Percentiles rank a stretch among this genome's conserved stretches.
These are phyloP conservation scores for Drosophila parvula DNA, from an alignment of 1,140 invertebrate genomes.

Conservation along the genomic window DNA sequence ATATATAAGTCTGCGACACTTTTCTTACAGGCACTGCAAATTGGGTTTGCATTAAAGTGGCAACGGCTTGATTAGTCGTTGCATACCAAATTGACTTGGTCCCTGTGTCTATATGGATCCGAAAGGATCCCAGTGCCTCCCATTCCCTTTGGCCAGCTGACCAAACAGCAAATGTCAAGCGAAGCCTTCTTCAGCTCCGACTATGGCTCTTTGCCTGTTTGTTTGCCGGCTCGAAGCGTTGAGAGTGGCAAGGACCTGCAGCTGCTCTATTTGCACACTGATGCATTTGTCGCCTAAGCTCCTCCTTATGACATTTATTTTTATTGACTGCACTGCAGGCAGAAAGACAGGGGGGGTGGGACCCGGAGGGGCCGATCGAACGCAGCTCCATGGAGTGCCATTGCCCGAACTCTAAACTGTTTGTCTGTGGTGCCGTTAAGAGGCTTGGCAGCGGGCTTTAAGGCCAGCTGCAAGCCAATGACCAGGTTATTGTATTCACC, in stretches of 20 bases:
- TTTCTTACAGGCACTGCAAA: constrained; percentile 62
- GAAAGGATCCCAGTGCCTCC: neutral
- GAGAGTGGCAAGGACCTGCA: constrained; percentile 16
- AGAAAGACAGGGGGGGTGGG: constrained; percentile 25
- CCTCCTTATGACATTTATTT: constrained; percentile 80
- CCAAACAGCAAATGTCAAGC: constrained; percentile 53
- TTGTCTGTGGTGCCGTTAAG: constrained; percentile 51
- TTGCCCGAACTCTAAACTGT: constrained; percentile 48
- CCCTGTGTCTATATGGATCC: neutral
- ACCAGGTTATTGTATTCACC: constrained; percentile 29
- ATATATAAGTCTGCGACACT: constrained; percentile 60
- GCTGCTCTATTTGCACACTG: constrained; percentile 61
- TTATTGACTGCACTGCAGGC: constrained; percentile 67
- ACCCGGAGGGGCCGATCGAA: constrained; percentile 6
- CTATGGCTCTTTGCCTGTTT: constrained; percentile 31
- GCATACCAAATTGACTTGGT: constrained; percentile 40
- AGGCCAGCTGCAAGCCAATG: constrained; percentile 30
- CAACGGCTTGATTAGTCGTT: constrained; percentile 59
- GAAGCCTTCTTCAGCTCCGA: constrained; percentile 4
- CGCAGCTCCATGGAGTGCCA: constrained; percentile 29
- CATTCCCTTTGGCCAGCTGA: constrained; percentile 36
- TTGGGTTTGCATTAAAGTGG: constrained; percentile 66
- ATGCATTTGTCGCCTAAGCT: constrained; percentile 71
- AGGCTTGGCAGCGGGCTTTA: constrained; percentile 64
- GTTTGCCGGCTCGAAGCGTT: constrained; percentile 58